A percentile compares a stretch with the other conserved stretches of the same genome.
Conservation (phyloP, 2,113 vertebrate species). For the Henicopernis longicauda region DNA sequence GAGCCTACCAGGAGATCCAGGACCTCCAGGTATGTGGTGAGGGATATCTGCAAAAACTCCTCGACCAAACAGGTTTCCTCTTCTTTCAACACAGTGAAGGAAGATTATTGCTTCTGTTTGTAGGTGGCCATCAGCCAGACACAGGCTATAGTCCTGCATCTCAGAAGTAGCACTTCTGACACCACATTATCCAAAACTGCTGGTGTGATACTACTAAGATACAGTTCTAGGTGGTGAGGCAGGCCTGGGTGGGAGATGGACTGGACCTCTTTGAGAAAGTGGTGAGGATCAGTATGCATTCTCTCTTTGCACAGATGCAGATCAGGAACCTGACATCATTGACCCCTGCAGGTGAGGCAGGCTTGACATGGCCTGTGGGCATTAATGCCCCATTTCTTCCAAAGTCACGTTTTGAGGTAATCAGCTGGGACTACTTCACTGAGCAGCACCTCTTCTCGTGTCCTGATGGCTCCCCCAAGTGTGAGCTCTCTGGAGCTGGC, state of each 20-base stretch:
- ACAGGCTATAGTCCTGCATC: not conserved
- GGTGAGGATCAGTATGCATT: not conserved
- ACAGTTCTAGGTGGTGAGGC: not conserved
- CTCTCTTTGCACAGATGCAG: constrained; percentile 79
- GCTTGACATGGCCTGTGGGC: constrained; percentile 90
- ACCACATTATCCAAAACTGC: rapidly evolving
- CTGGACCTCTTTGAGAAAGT: not conserved
- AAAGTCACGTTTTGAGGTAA: constrained; percentile 90
- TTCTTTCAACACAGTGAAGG: not conserved
- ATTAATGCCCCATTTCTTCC: constrained; percentile 88
- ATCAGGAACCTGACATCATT: constrained; percentile 89
- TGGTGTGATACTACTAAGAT: not conserved
- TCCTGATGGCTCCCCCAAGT: constrained; percentile 86
- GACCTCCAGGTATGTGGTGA: constrained; percentile 84
- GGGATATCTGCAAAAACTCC: not conserved
- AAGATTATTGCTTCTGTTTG: not conserved
- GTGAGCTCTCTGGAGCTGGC: constrained; percentile 85
- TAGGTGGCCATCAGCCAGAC: not conserved
- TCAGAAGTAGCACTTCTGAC: not conserved
- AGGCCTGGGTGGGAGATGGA: not conserved
- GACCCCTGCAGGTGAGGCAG: constrained; percentile 86
- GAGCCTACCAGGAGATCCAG: constrained; percentile 87
- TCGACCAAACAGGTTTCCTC: not conserved
- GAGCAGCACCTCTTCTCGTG: constrained; percentile 93
- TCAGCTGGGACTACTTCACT: constrained; percentile 97